Conservation (phyloP, 1,140 invertebrate genomes). For the Drosophila kanapiae region DNA sequence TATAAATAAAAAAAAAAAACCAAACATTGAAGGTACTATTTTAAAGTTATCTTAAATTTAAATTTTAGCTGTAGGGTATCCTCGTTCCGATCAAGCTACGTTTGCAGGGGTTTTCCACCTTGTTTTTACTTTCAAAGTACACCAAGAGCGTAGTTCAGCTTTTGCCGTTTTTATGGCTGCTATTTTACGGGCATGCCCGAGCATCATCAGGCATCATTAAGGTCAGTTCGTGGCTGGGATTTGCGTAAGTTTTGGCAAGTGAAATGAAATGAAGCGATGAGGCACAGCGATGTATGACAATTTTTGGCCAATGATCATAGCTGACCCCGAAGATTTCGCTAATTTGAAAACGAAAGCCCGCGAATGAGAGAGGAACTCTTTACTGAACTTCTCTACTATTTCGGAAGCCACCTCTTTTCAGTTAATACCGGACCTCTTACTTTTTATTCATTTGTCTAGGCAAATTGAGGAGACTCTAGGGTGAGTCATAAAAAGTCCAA, state of each 20-base stretch:
- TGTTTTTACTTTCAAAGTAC: slow-evolving; percentile 72
- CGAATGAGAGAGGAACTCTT: background rate
- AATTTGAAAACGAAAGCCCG: slow-evolving; percentile 63
- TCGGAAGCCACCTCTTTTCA: slow-evolving; percentile 16
- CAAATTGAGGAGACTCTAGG: slow-evolving; percentile 51
- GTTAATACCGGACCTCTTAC: slow-evolving; percentile 38
- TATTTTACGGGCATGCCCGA: slow-evolving; percentile 64
- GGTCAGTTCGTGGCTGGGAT: slow-evolving; percentile 66
- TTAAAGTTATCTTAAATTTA: too few species aligned
- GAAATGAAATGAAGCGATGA: slow-evolving; percentile 45
- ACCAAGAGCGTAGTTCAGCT: slow-evolving; percentile 16
- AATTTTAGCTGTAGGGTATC: background rate
- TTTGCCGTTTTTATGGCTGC: slow-evolving; percentile 61
- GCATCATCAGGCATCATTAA: slow-evolving; percentile 79
- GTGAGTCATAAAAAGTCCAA: background rate
- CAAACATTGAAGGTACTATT: accelerated
- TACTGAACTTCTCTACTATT: slow-evolving; percentile 3
- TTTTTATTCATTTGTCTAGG: slow-evolving; percentile 59
- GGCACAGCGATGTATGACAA: slow-evolving; percentile 50
- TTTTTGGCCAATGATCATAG: slow-evolving; percentile 50
- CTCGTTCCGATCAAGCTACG: background rate
- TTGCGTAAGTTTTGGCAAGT: slow-evolving; percentile 60
- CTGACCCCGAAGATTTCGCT: slow-evolving; percentile 57
- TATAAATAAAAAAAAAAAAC: too few species aligned
- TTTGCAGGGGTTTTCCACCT: slow-evolving; percentile 12